Conservation (phyloP, 1,140 invertebrate genomes). For the Delia radicum region DNA sequence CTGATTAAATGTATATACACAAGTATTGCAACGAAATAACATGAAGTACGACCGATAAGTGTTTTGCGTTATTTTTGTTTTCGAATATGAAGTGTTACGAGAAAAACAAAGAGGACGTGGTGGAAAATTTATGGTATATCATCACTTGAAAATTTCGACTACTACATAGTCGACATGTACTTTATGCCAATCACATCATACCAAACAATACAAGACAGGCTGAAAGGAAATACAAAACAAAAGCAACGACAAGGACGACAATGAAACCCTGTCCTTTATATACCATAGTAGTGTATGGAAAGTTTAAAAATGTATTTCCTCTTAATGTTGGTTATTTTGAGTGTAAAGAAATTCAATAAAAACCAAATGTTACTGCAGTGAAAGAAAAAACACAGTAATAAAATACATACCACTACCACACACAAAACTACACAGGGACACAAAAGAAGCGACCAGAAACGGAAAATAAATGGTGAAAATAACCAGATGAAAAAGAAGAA, state of each 20-base stretch:
- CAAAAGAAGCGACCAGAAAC: not conserved
- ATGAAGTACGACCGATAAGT: not conserved
- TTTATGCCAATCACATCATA: not conserved
- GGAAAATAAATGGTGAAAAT: not conserved
- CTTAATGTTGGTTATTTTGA: too few relatives aligned
- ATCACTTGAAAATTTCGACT: not conserved
- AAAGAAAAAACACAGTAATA: conserved; percentile 10
- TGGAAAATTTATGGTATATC: not conserved
- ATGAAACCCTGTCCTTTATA: too few relatives aligned
- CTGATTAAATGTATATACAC: not conserved
- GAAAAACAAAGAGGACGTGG: not conserved
- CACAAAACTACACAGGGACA: not conserved
- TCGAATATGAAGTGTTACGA: too few relatives aligned
- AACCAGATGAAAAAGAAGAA: not conserved
- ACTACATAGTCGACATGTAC: not conserved
- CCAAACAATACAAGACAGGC: not conserved
- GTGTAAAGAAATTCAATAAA: not conserved
- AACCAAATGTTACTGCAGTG: conserved; percentile 15
- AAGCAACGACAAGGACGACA: not conserved
- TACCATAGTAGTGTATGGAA: not conserved
- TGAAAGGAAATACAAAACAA: not conserved
- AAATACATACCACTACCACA: not conserved
- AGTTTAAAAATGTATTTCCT: not conserved
- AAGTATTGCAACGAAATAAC: not conserved
- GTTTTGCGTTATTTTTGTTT: too few relatives aligned